A percentile compares a stretch with the other conserved stretches of the same genome.
Evolutionary conservation across 2,888 invertebrate species (phyloP).

Genomic region (Aphidius colemani): DNA sequence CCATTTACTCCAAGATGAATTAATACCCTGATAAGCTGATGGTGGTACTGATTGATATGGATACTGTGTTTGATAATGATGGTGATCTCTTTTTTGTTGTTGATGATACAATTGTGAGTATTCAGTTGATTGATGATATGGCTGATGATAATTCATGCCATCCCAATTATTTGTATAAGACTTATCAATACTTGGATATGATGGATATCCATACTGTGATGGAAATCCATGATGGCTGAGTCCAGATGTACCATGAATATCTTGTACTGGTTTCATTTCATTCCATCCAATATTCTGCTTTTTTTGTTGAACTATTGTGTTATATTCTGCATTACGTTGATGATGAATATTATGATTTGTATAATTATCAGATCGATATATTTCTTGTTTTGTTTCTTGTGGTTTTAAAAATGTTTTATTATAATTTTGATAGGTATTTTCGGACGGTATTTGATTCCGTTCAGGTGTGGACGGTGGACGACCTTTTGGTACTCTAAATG

Average conservation of each 20-base stretch:
- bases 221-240: conserved; percentile 49
- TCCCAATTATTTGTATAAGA: conserved; percentile 53
- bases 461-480: conserved; percentile 67
- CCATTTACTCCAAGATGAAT: conserved; percentile 55
- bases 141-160: conserved; percentile 68
- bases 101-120: conserved; percentile 63
- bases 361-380: conserved; percentile 35
- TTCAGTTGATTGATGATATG: conserved; percentile 66
- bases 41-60: conserved; percentile 53
- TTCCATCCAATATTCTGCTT: conserved; percentile 49
- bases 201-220: conserved; percentile 60
- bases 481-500: conserved; percentile 70
- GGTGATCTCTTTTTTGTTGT: conserved; percentile 61
- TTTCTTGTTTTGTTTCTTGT: conserved; percentile 64
- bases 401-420: conserved; percentile 67
- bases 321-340: conserved; percentile 27
- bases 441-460: conserved; percentile 60
- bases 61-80: conserved; percentile 51
- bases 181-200: conserved; percentile 65
- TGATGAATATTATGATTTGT: conserved; percentile 35
- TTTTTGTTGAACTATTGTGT: conserved; percentile 40
- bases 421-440: conserved; percentile 58
- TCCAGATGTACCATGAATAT: conserved; percentile 50
- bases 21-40: conserved; percentile 46
- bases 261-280: conserved; percentile 54